phyloP scores from a whole-genome alignment of 2,113 vertebrate genomes.

The Myiagra hebetior region DNA sequence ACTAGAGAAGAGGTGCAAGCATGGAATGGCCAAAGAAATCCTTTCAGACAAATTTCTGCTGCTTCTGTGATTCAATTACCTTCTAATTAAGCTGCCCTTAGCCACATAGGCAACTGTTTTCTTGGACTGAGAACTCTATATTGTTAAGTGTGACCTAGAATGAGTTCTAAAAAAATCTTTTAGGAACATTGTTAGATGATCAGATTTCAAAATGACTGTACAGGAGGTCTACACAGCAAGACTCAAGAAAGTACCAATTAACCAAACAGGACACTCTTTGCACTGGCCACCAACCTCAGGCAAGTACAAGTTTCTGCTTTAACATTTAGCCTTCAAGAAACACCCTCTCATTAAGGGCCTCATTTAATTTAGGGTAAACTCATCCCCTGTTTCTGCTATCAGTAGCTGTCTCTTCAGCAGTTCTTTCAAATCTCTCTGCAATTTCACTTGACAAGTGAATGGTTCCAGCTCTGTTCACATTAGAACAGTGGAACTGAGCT shows the following conservation, averaged over 20 bases:
- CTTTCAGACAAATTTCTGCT: not conserved
- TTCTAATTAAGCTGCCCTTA: slow-evolving; percentile 31
- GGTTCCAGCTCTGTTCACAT: not conserved
- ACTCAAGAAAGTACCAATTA: not conserved
- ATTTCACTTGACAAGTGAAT: not conserved
- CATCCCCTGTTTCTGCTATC: not conserved
- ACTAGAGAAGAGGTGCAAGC: not conserved
- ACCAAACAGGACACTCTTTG: not conserved
- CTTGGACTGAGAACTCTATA: not conserved
- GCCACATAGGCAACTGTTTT: not conserved
- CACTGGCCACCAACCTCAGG: not conserved
- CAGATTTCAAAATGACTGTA: not conserved
- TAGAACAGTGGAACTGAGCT: not conserved
- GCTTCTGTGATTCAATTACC: not conserved
- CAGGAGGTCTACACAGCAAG: not conserved
- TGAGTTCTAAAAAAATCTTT: not conserved
- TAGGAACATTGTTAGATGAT: not conserved
- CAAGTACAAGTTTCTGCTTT: not conserved
- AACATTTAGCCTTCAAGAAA: not conserved
- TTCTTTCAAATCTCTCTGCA: not conserved
- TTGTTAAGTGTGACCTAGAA: not conserved
- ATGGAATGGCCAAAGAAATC: not conserved
- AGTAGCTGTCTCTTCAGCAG: not conserved
- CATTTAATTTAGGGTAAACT: not conserved
- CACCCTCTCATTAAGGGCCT: not conserved